Conservation (phyloP, 2,888 invertebrate genomes). For the Cancer borealis region DNA sequence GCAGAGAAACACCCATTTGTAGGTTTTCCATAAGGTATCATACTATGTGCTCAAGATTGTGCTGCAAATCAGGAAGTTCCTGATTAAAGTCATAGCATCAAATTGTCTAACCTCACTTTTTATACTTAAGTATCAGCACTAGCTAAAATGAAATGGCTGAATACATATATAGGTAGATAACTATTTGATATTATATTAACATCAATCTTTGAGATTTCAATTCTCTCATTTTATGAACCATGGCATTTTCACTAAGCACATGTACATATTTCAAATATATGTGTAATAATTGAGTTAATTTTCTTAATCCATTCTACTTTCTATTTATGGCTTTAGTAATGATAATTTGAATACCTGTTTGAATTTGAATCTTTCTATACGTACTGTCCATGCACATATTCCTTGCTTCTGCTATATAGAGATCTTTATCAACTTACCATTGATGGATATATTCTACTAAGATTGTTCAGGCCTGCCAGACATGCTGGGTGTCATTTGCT, state of each 20-base stretch:
- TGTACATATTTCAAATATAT: conserved; percentile 27
- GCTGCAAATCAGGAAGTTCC: not conserved
- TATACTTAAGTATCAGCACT: not conserved
- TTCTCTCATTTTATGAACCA: not conserved
- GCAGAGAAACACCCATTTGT: conserved; percentile 1
- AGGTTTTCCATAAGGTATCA: not conserved
- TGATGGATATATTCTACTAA: conserved; percentile 51
- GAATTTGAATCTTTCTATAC: not conserved
- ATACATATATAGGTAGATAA: not conserved
- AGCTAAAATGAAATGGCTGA: not conserved
- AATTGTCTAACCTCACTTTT: not conserved
- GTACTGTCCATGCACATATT: not conserved
- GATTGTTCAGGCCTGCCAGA: conserved; percentile 50
- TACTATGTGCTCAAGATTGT: not conserved
- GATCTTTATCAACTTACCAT: conserved; percentile 31
- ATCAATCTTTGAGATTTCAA: not conserved
- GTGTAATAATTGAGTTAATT: not conserved
- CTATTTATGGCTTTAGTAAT: not conserved
- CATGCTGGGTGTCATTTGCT: conserved; percentile 38
- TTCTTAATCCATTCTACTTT: not conserved
- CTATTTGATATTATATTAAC: not conserved
- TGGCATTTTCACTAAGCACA: not conserved
- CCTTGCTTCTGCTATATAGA: not conserved
- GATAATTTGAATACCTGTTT: not conserved
- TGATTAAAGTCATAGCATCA: not conserved